Base-by-base conservation (phyloP, 1,140 invertebrate genomes). In the Aphelenchoides avenae region DNA sequence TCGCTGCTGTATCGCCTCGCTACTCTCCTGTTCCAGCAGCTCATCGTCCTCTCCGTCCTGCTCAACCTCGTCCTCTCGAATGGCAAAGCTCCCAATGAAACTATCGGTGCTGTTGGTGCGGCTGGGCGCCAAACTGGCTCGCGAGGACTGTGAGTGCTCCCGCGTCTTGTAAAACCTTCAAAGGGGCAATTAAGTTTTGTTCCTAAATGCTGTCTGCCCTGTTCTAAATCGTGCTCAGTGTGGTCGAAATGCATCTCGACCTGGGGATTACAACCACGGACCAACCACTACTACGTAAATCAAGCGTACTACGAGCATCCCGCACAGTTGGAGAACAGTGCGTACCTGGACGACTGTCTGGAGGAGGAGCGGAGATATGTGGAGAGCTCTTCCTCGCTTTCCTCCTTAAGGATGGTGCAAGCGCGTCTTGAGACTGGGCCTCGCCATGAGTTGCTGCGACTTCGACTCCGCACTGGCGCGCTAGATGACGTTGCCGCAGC, bases 371-470 rank as follows among this genome's bases (percentile, higher is more conserved):
- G 36, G 11, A 76, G 49, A 50, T 75, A 77, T n/a, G 65, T 52
- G 11, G 54, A 66, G 29, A 75, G 36, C 39, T 75, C 73, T 41
- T 75, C 73, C 48, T 75, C 73, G 36, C 68, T 73, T 53, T 75
- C 73, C 49, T 75, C 73, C 47, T 75, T 77, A 26, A 75, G 47
- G 41, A 75, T 75, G 3, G 71, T 65, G 34, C 73, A 75, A 2
- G 75, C 72, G 34, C 73, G 30, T 30, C 68, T 42, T 5, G 37
- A 18, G 18, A 33, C 31, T 13, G 44, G 39, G 37, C 66, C 57
- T 30, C 73, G 47, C 56, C 60, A 71, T 0, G 73, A 73, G 54
- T 73, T 66, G 43, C 56, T 56, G 20, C 73, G 46, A 55, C 68
- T 61, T 30, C 73, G 40, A 18, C 52, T 33, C 26, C 52, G 18